Evolutionary conservation across 2,888 invertebrate species (phyloP).

Genomic region (Nipponacmea schrenckii): DNA sequence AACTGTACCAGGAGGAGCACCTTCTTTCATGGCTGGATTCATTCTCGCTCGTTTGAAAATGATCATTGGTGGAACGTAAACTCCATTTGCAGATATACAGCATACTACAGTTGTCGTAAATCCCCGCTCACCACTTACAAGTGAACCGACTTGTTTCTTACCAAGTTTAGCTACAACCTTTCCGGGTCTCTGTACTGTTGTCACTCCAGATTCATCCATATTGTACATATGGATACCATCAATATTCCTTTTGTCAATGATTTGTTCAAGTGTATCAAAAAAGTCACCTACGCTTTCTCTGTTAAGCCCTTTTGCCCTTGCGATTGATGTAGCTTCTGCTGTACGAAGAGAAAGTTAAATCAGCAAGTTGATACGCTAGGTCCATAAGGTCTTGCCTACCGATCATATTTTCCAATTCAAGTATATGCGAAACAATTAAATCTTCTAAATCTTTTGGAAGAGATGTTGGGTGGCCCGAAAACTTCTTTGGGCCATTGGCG

Average conservation of each 20-base stretch:
- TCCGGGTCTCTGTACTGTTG: conserved; percentile 34
- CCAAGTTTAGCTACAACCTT: conserved; percentile 23
- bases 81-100: conserved; percentile 20
- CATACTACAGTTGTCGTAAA: conserved; percentile 10
- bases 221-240: conserved; percentile 29
- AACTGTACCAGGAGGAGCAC: conserved; percentile 10
- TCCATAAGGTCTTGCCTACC: too few species aligned
- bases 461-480: too few species aligned
- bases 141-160: conserved; percentile 28
- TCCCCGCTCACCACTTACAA: conserved; percentile 31
- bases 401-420: too few species aligned
- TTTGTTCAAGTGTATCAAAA: conserved; percentile 26
- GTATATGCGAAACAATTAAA: too few species aligned
- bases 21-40: conserved; percentile 7
- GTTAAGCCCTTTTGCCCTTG: conserved; percentile 34
- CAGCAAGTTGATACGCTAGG: too few species aligned
- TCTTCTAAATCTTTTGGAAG: too few species aligned
- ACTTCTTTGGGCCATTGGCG: too few species aligned
- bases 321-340: conserved; percentile 27
- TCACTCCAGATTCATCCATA: conserved; percentile 33
- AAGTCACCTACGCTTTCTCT: conserved; percentile 25
- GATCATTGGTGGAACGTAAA: conserved; percentile 26
- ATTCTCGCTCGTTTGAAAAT: conserved; percentile 28
- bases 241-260: conserved; percentile 26
- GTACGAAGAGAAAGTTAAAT: conserved; percentile 21